Evolutionary conservation across 1,140 invertebrate genomes (phyloP).

Genomic region (Drosophila tsacasi): DNA sequence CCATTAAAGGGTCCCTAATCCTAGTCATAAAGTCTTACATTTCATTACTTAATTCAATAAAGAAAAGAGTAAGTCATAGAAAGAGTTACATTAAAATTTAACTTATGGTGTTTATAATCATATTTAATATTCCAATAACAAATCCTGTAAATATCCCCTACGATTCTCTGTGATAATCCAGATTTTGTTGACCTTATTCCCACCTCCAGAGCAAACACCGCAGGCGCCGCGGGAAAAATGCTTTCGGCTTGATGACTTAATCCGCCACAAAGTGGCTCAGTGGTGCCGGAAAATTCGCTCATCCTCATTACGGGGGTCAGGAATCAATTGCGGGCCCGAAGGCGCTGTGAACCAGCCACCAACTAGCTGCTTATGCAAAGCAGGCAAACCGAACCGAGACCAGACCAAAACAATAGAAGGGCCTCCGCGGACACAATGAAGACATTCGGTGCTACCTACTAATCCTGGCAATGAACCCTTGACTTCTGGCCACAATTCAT

Average conservation of each 20-base stretch:
- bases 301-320: slow-evolving; percentile 60
- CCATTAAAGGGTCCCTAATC: slow-evolving; percentile 4
- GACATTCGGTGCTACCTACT: slow-evolving; percentile 60
- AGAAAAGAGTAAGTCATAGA: background rate
- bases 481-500: slow-evolving; percentile 63
- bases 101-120: no score
- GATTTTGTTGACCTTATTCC: slow-evolving; percentile 16
- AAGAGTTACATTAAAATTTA: background rate
- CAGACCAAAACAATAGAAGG: slow-evolving; percentile 6
- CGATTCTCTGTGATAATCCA: slow-evolving; percentile 1
- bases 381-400: slow-evolving; percentile 19
- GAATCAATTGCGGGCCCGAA: slow-evolving; percentile 52
- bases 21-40: background rate
- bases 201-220: slow-evolving; percentile 40
- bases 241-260: slow-evolving; percentile 48
- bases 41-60: background rate
- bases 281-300: slow-evolving; percentile 38
- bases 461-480: slow-evolving; percentile 64
- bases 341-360: slow-evolving; percentile 26
- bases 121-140: background rate
- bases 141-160: background rate
- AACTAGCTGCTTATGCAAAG: slow-evolving; percentile 54
- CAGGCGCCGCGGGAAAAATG: slow-evolving; percentile 19
- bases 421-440: slow-evolving; percentile 42
- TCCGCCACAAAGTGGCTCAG: slow-evolving; percentile 49